phyloP scores from a whole-genome alignment of 2,888 invertebrate genomes.

The Julus scandinavius region DNA sequence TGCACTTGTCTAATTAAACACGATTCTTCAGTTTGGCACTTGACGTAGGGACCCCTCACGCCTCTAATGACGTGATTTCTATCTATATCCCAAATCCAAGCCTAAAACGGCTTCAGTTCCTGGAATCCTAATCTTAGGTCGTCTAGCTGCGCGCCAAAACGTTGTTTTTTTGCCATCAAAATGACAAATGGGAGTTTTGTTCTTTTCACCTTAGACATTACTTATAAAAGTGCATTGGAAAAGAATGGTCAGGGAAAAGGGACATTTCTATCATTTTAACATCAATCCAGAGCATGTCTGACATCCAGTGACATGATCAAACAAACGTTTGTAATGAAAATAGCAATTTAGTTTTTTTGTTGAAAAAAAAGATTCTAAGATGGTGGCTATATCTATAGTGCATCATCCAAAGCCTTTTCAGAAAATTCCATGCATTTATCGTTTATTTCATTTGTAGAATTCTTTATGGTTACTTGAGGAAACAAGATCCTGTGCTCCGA shows the following conservation, averaged over 20 bases:
- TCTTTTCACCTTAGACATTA: constrained; percentile 30
- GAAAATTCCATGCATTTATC: background rate
- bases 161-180: constrained; percentile 31
- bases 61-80: constrained; percentile 5
- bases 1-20: no score
- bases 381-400: no score
- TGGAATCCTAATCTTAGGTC: constrained; percentile 35
- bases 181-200: constrained; percentile 13
- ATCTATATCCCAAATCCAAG: constrained; percentile 15
- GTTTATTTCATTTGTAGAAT: background rate
- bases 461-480: background rate
- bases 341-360: no score
- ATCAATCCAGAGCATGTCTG: no score
- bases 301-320: no score
- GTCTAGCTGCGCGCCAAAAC: constrained; percentile 2
- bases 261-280: no score
- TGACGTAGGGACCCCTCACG: background rate
- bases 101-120: constrained; percentile 24
- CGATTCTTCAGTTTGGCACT: background rate
- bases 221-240: background rate
- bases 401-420: no score
- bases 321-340: no score
- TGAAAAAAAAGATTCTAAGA: no score
- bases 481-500: background rate
- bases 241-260: background rate